Percentiles rank a stretch among this genome's conserved stretches.
These are phyloP conservation scores for Mareca strepera DNA, from an alignment of 2,797 vertebrate genomes.

Conservation along the genomic window DNA sequence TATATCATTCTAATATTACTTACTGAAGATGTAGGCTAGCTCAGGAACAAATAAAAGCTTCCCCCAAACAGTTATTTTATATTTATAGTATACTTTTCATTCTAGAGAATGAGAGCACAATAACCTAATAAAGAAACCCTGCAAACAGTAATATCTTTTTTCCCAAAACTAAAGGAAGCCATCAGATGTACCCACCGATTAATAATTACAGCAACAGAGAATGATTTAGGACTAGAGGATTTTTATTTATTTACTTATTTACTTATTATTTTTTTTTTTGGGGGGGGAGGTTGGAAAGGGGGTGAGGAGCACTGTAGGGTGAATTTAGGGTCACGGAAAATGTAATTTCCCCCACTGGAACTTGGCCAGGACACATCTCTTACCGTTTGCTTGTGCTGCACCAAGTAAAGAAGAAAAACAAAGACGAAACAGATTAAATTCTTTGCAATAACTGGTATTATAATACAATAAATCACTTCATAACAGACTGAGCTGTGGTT, in stretches of 20 bases:
- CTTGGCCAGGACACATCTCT: background rate
- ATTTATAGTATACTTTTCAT: background rate
- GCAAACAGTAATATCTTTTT: background rate
- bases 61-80: background rate
- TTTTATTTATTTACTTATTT: background rate
- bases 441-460: background rate
- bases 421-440: background rate
- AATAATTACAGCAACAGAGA: background rate
- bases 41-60: background rate
- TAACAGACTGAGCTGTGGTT: background rate
- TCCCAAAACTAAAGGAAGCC: background rate
- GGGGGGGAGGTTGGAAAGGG: too few species aligned
- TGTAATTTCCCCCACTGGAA: constrained; percentile 7
- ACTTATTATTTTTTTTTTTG: too few species aligned
- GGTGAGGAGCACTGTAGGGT: background rate
- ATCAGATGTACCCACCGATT: background rate
- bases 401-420: background rate
- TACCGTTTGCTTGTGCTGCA: background rate
- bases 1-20: background rate
- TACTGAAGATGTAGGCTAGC: background rate
- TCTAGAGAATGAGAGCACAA: background rate
- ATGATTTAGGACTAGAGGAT: background rate
- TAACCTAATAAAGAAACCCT: background rate
- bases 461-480: constrained; percentile 20
- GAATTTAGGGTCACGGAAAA: constrained; percentile 29